Base-by-base conservation (phyloP, 2,797 vertebrate genomes). In the Halcyon smyrnensis region DNA sequence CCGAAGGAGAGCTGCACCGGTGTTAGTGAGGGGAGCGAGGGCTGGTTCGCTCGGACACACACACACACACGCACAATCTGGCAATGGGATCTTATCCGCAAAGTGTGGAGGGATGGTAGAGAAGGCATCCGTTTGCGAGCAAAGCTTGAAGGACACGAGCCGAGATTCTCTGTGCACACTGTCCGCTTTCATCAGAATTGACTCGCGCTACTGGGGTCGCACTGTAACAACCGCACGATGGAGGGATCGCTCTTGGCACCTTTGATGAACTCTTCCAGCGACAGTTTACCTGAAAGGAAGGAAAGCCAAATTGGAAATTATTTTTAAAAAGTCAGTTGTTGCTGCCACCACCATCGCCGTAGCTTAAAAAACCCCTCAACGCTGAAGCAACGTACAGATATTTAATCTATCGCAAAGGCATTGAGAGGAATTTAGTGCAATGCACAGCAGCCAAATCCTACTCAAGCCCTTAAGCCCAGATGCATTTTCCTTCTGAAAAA, bases 201-300 rank as follows among this genome's bases (percentile, higher is more conserved):
- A 37, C 98, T 98, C 5, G 98, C 98, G 12, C 98, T 99, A 81
- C 98, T 99, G 76, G 98, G 98, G 97, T 99, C 98, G 2, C 98
- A 99, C 97, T 99, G 98, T 96, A 99, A 97, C 97, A 99, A 97
- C 84, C 98, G 98, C 84, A 99, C 98, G 8, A 99, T 99, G 95
- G 98, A 99, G n/a, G 98, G 98, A 79, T 99, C 98, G 4, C 98
- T 99, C 98, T 98, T 99, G 98, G 98, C 98, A 98, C 98, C 98
- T 98, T 98, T 99, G 95, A 99, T 99, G 96, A 99, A 99, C 95
- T 99, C 98, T 96, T 99, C 98, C 90, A 99, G 98, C 1, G 98
- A 99, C 80, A 99, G 97, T 75, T 99, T 99, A 93, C 98, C 98
- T 99, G 95, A 6, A 41, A 75, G 57, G 60, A 57, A 70, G 54